Conservation (phyloP, 2,888 invertebrate genomes). For the Drosophila peninsularis region DNA sequence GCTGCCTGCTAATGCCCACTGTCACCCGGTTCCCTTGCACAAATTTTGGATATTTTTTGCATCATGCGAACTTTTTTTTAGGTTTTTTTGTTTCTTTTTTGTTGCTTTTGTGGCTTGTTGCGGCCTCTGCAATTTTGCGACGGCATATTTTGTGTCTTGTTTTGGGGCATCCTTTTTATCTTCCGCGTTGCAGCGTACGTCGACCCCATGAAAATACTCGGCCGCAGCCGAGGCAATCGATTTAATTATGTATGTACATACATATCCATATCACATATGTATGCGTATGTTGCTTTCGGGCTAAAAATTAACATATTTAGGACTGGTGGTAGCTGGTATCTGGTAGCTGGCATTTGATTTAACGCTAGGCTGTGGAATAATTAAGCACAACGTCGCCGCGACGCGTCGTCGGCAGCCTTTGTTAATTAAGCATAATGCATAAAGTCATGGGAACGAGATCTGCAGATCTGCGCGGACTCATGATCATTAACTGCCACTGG, state of each 20-base stretch:
- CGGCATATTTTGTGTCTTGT: conserved; percentile 59
- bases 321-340: conserved; percentile 26
- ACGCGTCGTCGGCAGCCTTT: conserved; percentile 66
- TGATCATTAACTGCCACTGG: conserved; percentile 57
- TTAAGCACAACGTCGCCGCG: conserved; percentile 64
- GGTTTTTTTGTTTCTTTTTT: conserved; percentile 12
- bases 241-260: conserved; percentile 61
- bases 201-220: conserved; percentile 49
- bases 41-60: conserved; percentile 74
- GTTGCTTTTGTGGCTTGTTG: conserved; percentile 34
- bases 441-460: conserved; percentile 72
- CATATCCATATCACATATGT: background rate
- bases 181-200: conserved; percentile 76
- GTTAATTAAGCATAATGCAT: conserved; percentile 75
- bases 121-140: conserved; percentile 66
- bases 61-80: conserved; percentile 44
- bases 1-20: conserved; percentile 28
- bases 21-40: conserved; percentile 43
- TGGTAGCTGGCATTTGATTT: conserved; percentile 65
- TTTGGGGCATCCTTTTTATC: conserved; percentile 78
- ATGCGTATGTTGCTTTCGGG: conserved; percentile 27
- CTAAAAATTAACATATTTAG: conserved; percentile 69
- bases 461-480: conserved; percentile 37
- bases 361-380: conserved; percentile 54
- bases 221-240: conserved; percentile 46